phyloP scores from a whole-genome alignment of 2,113 vertebrate species.

The Genyomyrus donnyi region DNA sequence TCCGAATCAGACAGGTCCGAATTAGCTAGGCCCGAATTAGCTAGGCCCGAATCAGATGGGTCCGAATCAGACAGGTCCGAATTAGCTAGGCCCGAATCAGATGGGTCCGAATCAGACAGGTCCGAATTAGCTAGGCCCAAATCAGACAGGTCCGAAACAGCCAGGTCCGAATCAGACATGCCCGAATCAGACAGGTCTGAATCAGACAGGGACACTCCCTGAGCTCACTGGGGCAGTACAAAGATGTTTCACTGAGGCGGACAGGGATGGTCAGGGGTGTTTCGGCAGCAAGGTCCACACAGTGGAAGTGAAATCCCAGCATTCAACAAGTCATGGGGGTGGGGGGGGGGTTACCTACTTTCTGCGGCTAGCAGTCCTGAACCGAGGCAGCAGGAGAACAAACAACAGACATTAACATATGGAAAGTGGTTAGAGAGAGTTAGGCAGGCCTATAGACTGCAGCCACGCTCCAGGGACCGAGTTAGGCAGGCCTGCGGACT shows the following conservation, averaged over 20 bases:
- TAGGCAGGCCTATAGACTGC: not conserved
- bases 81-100: no score
- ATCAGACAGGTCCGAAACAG: no score
- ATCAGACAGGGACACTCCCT: not conserved
- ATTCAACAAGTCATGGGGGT: conserved; percentile 44
- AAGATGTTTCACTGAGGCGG: not conserved
- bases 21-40: no score
- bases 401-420: conserved; percentile 68
- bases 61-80: no score
- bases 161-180: no score
- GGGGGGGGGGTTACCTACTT: conserved; percentile 81
- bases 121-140: not conserved
- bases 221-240: conserved; percentile 3
- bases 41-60: not conserved
- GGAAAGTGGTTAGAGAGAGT: not conserved
- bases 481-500: not conserved
- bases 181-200: not conserved
- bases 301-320: not conserved
- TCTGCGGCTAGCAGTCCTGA: conserved; percentile 96
- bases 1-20: no score
- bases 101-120: not conserved
- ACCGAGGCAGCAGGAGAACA: conserved; percentile 79
- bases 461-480: not conserved
- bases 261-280: not conserved
- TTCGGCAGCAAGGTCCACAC: not conserved